These are phyloP conservation scores for Tigriopus japonicus DNA, from an alignment of 1,140 invertebrate genomes.

Conservation along the genomic window DNA sequence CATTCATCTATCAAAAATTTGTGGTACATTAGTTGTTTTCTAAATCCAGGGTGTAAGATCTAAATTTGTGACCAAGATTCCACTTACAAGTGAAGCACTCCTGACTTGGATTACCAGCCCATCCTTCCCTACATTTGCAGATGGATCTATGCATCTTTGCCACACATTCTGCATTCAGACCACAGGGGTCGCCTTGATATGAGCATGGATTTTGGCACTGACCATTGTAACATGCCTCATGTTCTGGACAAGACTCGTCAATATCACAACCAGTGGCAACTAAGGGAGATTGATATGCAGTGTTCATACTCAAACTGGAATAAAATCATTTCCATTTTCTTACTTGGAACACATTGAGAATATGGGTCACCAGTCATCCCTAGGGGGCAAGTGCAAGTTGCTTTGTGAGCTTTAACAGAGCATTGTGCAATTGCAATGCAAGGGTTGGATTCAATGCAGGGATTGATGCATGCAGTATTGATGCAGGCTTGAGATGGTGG, in stretches of 20 bases:
- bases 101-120: conserved; percentile 30
- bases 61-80: neutral
- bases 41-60: conserved; percentile 18
- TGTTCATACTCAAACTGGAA: too few species aligned
- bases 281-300: neutral
- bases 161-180: conserved; percentile 49
- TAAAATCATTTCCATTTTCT: too few species aligned
- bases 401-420: conserved; percentile 41
- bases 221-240: conserved; percentile 34
- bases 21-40: conserved; percentile 21
- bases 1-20: conserved; percentile 36
- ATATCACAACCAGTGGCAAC: neutral
- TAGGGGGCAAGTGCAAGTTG: conserved; percentile 48
- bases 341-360: conserved; percentile 26
- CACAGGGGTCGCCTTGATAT: conserved; percentile 41
- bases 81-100: conserved; percentile 5
- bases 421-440: conserved; percentile 66
- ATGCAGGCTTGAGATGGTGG: conserved; percentile 43
- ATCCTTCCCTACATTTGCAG: conserved; percentile 47
- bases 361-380: conserved; percentile 33
- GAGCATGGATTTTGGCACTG: conserved; percentile 38
- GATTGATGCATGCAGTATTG: conserved; percentile 51
- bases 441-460: conserved; percentile 44
- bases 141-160: conserved; percentile 47
- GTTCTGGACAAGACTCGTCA: conserved; percentile 41